Base-by-base conservation (phyloP, 2,797 vertebrate species). In the Helostoma temminkii region DNA sequence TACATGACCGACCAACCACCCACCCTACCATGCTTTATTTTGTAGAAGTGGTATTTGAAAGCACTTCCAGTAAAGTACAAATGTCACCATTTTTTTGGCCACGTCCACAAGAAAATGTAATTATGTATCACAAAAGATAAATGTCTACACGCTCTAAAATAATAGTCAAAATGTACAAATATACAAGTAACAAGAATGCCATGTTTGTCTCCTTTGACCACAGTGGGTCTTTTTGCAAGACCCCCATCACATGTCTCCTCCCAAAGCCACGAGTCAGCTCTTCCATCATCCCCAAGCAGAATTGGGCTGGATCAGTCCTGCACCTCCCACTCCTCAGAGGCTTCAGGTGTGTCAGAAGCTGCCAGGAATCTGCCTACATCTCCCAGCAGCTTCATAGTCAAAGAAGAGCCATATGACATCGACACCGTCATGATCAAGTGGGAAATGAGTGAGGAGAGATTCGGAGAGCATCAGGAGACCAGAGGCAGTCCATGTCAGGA, bases 351-450 rank as follows among this genome's bases (percentile, higher is more conserved):
- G 0, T 64, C 61, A 0, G 85, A 84, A 6, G 28, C 54, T 1
- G 30, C 22, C 52, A 60, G 66, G 16, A 52, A 76, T 19, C 46
- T 37, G 41, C 62, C 74, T 0, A 1, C 53, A 0, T 71, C 85
- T 49, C 84, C 85, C 66, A 67, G 55, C 80, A 46, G 67, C 72
- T 37, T 81, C 2, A n/a, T 57, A 0, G 41, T 91, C 66, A 94
- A 94, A 54, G 88, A 93, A 14, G 93, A 94, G 67, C 89, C 90
- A 0, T 84, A 76, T 22, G 78, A 90, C 4, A 58, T 88, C 0
- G 83, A 84, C 41, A 19, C 83, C 0, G 69, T 90, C 18, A 52
- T 85, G 8, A 83, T 93, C 61, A 87, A 93, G 62, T 87, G 78
- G 88, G 92, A 92, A 55, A 74, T 88, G 72, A 78, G 77, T 5